Conservation (phyloP, 2,797 vertebrate genomes). For the Tachyglossus aculeatus region DNA sequence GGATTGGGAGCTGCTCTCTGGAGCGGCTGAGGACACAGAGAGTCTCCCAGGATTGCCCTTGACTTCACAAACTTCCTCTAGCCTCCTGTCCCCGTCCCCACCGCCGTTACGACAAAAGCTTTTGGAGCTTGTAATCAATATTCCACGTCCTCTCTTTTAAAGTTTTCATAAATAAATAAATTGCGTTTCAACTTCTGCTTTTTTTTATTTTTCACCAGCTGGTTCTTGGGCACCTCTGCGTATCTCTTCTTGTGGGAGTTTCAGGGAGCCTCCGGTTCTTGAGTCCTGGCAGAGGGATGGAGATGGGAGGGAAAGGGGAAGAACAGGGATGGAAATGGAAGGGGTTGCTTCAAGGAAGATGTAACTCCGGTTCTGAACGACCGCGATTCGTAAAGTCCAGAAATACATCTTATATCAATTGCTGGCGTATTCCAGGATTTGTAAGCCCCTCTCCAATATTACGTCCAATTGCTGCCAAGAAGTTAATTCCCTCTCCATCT, state of each 20-base stretch:
- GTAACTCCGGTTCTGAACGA: too few relatives aligned
- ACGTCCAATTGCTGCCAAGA: too few relatives aligned
- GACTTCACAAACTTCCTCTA: not conserved
- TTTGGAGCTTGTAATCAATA: conserved; percentile 68
- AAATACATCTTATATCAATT: too few relatives aligned
- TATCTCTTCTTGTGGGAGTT: fast-evolving
- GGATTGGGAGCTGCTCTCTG: not conserved
- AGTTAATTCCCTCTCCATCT: too few relatives aligned
- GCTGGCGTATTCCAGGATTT: too few relatives aligned
- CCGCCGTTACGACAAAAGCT: conserved; percentile 61
- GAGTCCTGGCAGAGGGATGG: not conserved
- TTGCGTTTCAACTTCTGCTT: conserved; percentile 33
- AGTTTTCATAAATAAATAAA: conserved; percentile 71
- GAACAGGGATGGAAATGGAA: not conserved
- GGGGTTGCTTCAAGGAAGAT: too few relatives aligned
- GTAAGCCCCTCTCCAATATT: too few relatives aligned
- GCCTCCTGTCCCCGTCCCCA: not conserved
- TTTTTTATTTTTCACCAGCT: not conserved
- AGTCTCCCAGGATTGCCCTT: not conserved
- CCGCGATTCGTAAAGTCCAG: too few relatives aligned
- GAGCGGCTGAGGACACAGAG: not conserved
- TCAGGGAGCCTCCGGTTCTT: not conserved
- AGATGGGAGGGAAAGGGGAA: not conserved
- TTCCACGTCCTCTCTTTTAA: conserved; percentile 33
- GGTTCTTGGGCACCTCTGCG: not conserved